Evolutionary conservation across 2,113 vertebrate species (phyloP).

Genomic region (Bufo bufo): DNA sequence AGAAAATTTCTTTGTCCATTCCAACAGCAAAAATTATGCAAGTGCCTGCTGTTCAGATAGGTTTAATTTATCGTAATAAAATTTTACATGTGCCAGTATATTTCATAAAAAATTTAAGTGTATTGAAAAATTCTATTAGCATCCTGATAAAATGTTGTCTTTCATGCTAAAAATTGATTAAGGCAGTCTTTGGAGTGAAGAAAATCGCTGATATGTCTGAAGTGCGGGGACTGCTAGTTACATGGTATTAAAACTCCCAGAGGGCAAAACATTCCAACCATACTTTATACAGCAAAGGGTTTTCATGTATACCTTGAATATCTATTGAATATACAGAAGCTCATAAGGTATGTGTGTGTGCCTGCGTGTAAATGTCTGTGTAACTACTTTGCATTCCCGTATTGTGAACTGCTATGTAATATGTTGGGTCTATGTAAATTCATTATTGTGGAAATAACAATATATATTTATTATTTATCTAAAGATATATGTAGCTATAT

Average conservation of each 20-base stretch:
- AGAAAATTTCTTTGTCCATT: conserved; percentile 53
- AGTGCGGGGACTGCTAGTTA: conserved; percentile 47
- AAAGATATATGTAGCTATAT: background rate
- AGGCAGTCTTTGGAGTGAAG: conserved; percentile 37
- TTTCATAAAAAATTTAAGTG: conserved; percentile 37
- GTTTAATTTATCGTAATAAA: conserved; percentile 43
- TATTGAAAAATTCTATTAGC: conserved; percentile 53
- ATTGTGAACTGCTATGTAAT: background rate
- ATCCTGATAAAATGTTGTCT: conserved; percentile 54
- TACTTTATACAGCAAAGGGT: conserved; percentile 28
- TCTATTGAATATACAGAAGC: background rate
- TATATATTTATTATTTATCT: background rate
- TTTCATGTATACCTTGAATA: conserved; percentile 25
- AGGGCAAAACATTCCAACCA: conserved; percentile 46
- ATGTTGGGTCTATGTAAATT: background rate
- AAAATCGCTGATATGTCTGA: conserved; percentile 58
- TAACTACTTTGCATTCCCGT: background rate
- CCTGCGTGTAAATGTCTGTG: too few species aligned
- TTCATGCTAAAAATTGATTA: conserved; percentile 56
- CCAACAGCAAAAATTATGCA: conserved; percentile 25
- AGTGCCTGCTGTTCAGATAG: conserved; percentile 35
- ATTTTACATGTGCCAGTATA: conserved; percentile 37
- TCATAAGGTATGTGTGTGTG: background rate
- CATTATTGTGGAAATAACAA: background rate
- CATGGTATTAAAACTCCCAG: conserved; percentile 41